Conservation (phyloP, 2,113 vertebrate species). For the Trachemys scripta region DNA sequence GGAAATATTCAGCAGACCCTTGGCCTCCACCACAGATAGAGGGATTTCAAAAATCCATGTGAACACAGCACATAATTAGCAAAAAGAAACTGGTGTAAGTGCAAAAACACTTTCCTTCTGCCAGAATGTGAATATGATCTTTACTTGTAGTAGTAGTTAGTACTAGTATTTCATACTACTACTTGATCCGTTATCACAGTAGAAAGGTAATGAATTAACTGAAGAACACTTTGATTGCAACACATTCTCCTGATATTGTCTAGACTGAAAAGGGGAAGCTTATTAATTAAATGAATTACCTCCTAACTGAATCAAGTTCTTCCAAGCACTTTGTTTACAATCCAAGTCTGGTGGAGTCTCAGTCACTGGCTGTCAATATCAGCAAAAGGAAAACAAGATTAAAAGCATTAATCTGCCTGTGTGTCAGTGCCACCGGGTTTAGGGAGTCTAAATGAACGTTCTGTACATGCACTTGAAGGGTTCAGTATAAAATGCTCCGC, state of each 20-base stretch:
- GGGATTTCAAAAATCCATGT: background rate
- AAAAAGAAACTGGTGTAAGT: background rate
- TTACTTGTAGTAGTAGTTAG: background rate
- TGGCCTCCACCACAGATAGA: background rate
- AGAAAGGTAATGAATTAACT: background rate
- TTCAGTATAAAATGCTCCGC: background rate
- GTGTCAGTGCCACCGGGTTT: background rate
- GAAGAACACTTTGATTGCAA: background rate
- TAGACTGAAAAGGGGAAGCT: background rate
- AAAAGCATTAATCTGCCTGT: background rate
- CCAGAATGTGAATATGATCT: background rate
- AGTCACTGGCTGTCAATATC: background rate
- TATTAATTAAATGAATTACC: slow-evolving; percentile 30
- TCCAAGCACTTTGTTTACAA: slow-evolving; percentile 27
- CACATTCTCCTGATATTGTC: background rate
- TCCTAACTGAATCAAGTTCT: background rate
- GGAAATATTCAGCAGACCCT: background rate
- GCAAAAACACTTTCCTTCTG: background rate
- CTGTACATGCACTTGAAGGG: background rate
- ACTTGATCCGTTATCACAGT: background rate
- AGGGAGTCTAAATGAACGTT: background rate
- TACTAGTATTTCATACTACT: background rate
- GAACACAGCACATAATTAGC: background rate
- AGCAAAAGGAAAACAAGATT: slow-evolving; percentile 15
- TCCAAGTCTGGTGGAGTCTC: background rate